phyloP scores from a whole-genome alignment of 2,113 vertebrate species.

The Agapornis roseicollis region DNA sequence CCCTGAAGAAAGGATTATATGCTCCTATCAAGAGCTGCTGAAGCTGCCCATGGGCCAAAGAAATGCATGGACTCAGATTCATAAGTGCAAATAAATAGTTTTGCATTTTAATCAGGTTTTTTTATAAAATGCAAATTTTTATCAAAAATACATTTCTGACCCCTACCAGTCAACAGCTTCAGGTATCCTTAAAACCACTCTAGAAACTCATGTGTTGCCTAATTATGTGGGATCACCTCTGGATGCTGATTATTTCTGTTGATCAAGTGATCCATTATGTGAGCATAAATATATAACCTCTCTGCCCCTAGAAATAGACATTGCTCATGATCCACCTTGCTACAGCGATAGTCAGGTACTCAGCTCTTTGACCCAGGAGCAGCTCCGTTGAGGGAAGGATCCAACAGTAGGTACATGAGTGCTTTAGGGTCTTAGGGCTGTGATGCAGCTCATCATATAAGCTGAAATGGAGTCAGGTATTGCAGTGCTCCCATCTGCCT shows the following conservation, averaged over 20 bases:
- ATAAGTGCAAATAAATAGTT: not conserved
- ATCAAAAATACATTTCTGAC: not conserved
- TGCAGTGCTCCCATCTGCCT: rapidly evolving
- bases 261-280: not conserved
- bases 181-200: not conserved
- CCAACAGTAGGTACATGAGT: not conserved
- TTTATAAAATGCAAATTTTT: not conserved
- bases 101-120: not conserved
- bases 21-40: not conserved
- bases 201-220: not conserved
- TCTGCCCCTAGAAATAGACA: not conserved
- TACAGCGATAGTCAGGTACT: not conserved
- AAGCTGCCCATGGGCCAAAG: not conserved
- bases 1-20: not conserved
- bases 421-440: not conserved
- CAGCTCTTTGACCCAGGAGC: not conserved
- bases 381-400: not conserved
- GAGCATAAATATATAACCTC: not conserved
- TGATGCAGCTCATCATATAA: not conserved
- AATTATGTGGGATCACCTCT: not conserved
- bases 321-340: not conserved
- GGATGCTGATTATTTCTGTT: not conserved
- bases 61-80: not conserved
- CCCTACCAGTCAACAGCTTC: not conserved
- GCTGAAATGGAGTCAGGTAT: not conserved